phyloP scores from a whole-genome alignment of 2,888 invertebrate genomes.

The Heliconius sara region DNA sequence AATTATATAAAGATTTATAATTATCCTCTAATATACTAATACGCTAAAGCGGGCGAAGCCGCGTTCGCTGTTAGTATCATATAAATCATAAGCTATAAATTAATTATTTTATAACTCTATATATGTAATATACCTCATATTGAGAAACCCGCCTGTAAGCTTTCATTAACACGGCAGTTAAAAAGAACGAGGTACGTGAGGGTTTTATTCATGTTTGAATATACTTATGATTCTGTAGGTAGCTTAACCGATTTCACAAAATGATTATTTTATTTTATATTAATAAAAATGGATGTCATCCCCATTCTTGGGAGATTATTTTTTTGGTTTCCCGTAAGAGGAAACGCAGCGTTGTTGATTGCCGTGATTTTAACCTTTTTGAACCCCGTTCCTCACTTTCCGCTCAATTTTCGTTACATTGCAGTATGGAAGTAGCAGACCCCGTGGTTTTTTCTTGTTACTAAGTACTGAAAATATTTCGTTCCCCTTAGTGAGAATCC shows the following conservation, averaged over 20 bases:
- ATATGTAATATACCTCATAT: no score
- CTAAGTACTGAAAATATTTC: no score
- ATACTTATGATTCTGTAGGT: background rate
- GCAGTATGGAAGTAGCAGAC: no score
- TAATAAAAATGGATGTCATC: background rate
- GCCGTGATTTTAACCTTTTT: no score
- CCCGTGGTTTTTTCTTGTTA: no score
- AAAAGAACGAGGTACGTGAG: slow-evolving; percentile 22
- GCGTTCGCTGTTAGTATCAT: background rate
- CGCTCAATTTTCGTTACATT: background rate
- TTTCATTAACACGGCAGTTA: slow-evolving; percentile 24
- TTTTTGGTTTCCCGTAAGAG: background rate
- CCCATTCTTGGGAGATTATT: background rate
- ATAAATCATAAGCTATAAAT: background rate
- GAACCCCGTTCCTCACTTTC: background rate
- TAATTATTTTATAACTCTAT: background rate
- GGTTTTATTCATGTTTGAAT: slow-evolving; percentile 13
- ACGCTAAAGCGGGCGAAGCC: no score
- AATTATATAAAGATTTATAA: no score
- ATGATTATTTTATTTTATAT: background rate
- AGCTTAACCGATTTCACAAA: background rate
- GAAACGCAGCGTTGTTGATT: background rate
- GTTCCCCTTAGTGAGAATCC: no score
- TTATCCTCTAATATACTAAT: no score
- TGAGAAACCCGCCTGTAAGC: slow-evolving; percentile 3